Evolutionary conservation across 2,113 vertebrate genomes (phyloP).

Genomic region (Passer domesticus): DNA sequence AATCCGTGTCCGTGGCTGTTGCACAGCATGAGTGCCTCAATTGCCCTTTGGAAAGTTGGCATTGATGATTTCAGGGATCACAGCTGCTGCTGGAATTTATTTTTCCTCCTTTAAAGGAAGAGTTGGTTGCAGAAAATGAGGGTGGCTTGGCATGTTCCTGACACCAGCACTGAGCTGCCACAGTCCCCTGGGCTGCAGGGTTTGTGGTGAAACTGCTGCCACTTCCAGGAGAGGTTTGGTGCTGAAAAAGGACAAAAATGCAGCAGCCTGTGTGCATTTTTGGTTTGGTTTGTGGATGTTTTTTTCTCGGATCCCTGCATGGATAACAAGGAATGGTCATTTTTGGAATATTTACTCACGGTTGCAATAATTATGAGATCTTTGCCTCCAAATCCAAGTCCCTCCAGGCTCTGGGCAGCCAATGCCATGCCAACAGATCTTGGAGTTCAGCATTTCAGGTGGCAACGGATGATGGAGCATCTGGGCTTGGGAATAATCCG

Average conservation of each 20-base stretch:
- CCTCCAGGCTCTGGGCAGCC: slow-evolving; percentile 28
- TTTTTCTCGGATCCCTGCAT: not conserved
- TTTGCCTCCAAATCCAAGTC: slow-evolving; percentile 36
- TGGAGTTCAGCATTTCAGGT: slow-evolving; percentile 15
- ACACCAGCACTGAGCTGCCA: not conserved
- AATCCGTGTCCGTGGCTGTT: not conserved
- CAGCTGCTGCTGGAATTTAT: not conserved
- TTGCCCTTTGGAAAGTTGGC: not conserved
- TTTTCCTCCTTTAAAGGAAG: not conserved
- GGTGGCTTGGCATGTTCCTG: not conserved
- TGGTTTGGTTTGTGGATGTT: not conserved
- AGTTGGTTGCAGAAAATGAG: not conserved
- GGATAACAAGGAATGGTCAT: not conserved
- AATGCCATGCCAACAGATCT: not conserved
- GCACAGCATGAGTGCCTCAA: not conserved
- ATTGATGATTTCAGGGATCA: not conserved
- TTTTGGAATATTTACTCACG: not conserved
- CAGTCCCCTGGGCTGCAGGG: not conserved
- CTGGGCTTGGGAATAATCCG: slow-evolving; percentile 19
- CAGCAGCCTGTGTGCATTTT: not conserved
- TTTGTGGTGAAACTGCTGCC: not conserved
- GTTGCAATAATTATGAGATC: not conserved
- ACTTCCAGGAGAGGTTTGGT: not conserved
- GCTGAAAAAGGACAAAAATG: slow-evolving; percentile 8
- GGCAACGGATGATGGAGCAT: slow-evolving; percentile 11